Evolutionary conservation across 2,113 vertebrate species (phyloP).

Genomic region (Numida meleagris): DNA sequence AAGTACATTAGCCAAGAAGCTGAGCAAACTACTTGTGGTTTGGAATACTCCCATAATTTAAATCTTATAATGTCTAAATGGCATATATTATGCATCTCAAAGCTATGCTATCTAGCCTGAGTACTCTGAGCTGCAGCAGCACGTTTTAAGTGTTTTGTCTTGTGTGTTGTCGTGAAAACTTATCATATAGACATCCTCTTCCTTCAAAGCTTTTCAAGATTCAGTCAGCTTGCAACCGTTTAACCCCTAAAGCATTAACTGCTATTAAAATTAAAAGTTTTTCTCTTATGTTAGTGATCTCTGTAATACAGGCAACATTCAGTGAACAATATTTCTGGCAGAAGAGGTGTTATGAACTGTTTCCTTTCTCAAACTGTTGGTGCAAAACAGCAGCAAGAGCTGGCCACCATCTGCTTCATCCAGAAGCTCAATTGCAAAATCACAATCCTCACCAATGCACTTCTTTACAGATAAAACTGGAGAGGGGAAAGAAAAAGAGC

Average conservation of each 20-base stretch:
- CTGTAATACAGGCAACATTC: neutral
- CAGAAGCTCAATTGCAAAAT: neutral
- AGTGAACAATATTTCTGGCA: neutral
- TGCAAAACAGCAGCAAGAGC: neutral
- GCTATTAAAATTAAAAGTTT: neutral
- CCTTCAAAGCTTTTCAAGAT: neutral
- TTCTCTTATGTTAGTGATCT: neutral
- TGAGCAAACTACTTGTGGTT: neutral
- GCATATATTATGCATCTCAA: neutral
- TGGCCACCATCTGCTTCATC: neutral
- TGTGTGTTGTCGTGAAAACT: neutral
- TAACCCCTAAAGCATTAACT: neutral
- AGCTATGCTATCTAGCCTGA: neutral
- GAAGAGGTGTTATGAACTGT: neutral
- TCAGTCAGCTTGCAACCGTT: neutral
- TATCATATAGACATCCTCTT: neutral
- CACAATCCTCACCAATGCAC: fast-evolving
- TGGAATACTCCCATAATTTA: neutral
- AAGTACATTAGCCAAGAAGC: neutral
- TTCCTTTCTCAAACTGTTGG: neutral
- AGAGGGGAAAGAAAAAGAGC: neutral
- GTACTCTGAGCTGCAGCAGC: neutral
- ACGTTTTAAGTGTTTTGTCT: neutral
- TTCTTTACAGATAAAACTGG: neutral
- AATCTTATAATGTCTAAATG: neutral